Base-by-base conservation (phyloP, 2,797 vertebrate species). In the Psittacula derbiana region DNA sequence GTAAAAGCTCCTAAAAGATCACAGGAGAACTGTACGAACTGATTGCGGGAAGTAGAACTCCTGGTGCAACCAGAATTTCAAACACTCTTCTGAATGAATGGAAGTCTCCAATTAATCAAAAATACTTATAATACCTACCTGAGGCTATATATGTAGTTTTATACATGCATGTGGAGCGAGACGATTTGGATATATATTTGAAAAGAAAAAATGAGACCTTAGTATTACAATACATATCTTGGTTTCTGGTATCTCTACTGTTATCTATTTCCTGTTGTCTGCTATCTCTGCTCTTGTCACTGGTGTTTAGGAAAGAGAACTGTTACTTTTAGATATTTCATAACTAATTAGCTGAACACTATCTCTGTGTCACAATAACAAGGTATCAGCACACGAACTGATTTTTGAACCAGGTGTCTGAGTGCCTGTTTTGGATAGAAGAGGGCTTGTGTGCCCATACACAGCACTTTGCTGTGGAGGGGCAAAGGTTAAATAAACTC, bases 1-100 rank as follows among this genome's bases (percentile, higher is more conserved):
- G 10, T 81, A 71, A 82, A 96, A 92, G 12, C 58, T 93, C 95
- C 47, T 90, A 67, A 95, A 96, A 95, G 55, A 92, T 91, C 53
- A 72, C 30, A 78, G 60, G 82, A 86, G 55, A 88, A 70, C 78
- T 31, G 36, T 47, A 81, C 40, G 58, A 79, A 75, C 66, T 72
- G 7, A 70, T 75, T 86, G n/a, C 49, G 79, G 44, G 36, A 92
- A 81, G 25, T 36, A 53, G 49, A 80, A 87, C 19, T 89, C 38
- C 41, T 72, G 40, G 40, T 74, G 23, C 40, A 83, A 58, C 12
- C 17, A 76, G 33, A 82, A 91, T 71, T 92, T 95, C 88, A 86
- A 57, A 85, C 11, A 12, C 15, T 71, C 17, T 74, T 73, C 71
- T 67, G 33, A 83, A 78, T 58, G 16, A 84, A 36, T 53, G 23